Percentiles rank a stretch among this genome's conserved stretches.
phyloP scores from a whole-genome alignment of 2,113 vertebrate species.

The Tympanuchus pallidicinctus region DNA sequence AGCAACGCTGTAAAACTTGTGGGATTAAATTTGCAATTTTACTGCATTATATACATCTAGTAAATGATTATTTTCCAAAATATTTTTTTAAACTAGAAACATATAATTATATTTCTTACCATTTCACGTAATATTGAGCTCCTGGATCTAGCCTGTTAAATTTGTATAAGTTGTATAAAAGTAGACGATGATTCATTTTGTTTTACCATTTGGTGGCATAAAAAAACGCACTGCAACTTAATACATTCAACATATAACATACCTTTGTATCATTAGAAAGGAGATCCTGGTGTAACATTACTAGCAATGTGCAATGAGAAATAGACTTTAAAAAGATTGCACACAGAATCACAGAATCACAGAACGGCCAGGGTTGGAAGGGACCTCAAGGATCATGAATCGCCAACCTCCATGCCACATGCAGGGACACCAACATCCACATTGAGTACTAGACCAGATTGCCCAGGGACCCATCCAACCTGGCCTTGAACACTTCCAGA shows the following conservation, averaged over 20 bases:
- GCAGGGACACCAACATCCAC: too few relatives aligned
- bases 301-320: not conserved
- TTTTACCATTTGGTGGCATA: not conserved
- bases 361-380: too few relatives aligned
- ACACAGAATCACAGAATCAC: not conserved
- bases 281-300: not conserved
- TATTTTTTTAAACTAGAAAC: not conserved
- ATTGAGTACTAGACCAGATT: too few relatives aligned
- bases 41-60: not conserved
- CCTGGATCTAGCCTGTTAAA: not conserved
- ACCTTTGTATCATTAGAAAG: not conserved
- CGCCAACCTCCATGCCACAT: too few relatives aligned
- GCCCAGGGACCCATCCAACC: too few relatives aligned
- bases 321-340: not conserved
- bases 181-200: not conserved
- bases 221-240: not conserved
- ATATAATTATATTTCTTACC: not conserved
- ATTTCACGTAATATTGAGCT: not conserved
- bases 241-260: not conserved
- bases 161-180: not conserved
- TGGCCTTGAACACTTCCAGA: too few relatives aligned
- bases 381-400: too few relatives aligned
- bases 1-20: not conserved
- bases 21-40: constrained; percentile 30
- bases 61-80: not conserved